Conservation (phyloP, 2,797 vertebrate genomes). For the Podargus strigoides region DNA sequence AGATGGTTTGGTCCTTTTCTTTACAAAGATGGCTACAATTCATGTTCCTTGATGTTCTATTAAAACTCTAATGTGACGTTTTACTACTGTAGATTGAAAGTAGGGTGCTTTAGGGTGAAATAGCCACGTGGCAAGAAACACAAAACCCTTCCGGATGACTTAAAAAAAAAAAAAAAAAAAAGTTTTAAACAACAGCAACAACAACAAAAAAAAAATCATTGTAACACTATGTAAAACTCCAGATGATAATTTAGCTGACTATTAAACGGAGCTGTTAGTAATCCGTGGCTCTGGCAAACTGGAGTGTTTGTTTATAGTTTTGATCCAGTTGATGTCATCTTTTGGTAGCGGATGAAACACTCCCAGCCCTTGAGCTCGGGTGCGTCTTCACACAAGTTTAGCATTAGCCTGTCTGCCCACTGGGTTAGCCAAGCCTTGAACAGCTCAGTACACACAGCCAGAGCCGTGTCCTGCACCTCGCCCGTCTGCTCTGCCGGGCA, state of each 20-base stretch:
- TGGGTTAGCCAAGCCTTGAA: neutral
- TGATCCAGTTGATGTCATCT: constrained; percentile 31
- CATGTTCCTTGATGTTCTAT: constrained; percentile 70
- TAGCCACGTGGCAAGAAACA: constrained; percentile 20
- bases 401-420: neutral
- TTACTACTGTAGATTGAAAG: constrained; percentile 64
- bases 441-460: neutral
- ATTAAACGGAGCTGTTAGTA: constrained; percentile 76
- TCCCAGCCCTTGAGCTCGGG: neutral
- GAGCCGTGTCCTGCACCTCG: neutral
- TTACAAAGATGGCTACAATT: constrained; percentile 54
- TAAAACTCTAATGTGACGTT: constrained; percentile 64
- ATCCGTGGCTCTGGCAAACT: constrained; percentile 41
- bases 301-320: constrained; percentile 47
- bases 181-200: constrained; percentile 36
- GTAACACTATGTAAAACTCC: constrained; percentile 69
- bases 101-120: constrained; percentile 43
- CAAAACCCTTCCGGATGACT: constrained; percentile 54
- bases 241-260: constrained; percentile 63
- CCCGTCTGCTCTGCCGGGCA: neutral
- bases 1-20: constrained; percentile 48
- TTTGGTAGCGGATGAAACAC: neutral
- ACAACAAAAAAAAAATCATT: constrained; percentile 2
- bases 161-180: neutral
- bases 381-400: neutral